Conservation (phyloP, 2,888 invertebrate species). For the Campoplex capitator region DNA sequence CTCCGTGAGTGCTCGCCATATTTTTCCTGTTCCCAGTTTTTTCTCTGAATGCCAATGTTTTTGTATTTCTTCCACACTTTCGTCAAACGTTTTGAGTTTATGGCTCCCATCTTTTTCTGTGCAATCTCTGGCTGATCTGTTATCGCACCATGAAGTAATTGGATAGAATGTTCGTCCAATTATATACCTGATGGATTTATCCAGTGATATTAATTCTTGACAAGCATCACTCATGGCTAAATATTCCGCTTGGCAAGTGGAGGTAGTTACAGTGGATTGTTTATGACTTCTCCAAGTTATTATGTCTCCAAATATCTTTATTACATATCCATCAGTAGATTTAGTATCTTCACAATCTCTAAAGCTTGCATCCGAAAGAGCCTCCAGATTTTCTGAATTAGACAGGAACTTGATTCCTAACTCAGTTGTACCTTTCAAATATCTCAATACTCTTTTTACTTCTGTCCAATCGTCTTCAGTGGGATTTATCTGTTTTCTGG, state of each 20-base stretch:
- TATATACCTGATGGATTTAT: constrained; percentile 60
- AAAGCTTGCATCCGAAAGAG: constrained; percentile 54
- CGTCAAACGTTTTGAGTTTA: constrained; percentile 59
- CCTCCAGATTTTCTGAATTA: constrained; percentile 28
- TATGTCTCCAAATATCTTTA: constrained; percentile 56
- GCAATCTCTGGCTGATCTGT: constrained; percentile 53
- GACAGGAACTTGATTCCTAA: constrained; percentile 43
- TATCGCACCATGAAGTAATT: constrained; percentile 60
- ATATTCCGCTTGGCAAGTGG: constrained; percentile 69
- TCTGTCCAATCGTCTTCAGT: constrained; percentile 45
- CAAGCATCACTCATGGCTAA: constrained; percentile 70
- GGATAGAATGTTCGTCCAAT: constrained; percentile 55
- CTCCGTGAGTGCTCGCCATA: constrained; percentile 57
- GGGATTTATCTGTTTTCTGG: constrained; percentile 51
- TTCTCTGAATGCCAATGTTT: constrained; percentile 53
- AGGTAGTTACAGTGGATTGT: constrained; percentile 63
- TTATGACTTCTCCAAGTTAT: constrained; percentile 70
- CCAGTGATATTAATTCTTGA: constrained; percentile 67
- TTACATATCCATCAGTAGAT: constrained; percentile 59
- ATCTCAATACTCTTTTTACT: constrained; percentile 44
- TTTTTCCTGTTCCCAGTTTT: constrained; percentile 54
- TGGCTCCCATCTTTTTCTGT: constrained; percentile 58
- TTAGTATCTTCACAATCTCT: constrained; percentile 54
- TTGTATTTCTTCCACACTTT: constrained; percentile 48
- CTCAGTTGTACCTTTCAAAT: constrained; percentile 35